A percentile compares a stretch with the other conserved stretches of the same genome.
Evolutionary conservation across 1,140 invertebrate species (phyloP).

Genomic region (Atta colombica): DNA sequence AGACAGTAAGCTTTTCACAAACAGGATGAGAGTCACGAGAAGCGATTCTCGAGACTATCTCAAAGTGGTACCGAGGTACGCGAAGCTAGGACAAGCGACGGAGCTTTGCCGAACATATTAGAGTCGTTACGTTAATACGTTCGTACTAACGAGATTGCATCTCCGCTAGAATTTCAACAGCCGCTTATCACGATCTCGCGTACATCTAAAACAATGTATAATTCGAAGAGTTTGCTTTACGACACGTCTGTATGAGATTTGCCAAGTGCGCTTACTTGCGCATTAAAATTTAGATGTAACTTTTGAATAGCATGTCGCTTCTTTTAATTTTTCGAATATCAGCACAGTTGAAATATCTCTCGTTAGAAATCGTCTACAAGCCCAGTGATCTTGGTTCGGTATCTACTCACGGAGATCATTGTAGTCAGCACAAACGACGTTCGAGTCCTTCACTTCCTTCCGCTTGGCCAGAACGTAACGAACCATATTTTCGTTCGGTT

Average conservation of each 20-base stretch:
- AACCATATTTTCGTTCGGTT: not conserved
- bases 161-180: slow-evolving; percentile 49
- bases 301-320: not conserved
- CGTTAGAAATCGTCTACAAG: not conserved
- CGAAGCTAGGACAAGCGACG: slow-evolving; percentile 24
- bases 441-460: not conserved
- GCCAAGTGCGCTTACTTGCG: not conserved
- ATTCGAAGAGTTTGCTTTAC: not conserved
- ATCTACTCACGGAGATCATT: slow-evolving; percentile 36
- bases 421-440: too few species aligned
- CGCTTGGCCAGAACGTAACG: not conserved
- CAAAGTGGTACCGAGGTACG: slow-evolving; percentile 62
- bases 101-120: slow-evolving; percentile 74
- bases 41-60: slow-evolving; percentile 40
- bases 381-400: not conserved
- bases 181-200: not conserved
- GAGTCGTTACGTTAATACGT: slow-evolving; percentile 78
- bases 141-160: slow-evolving; percentile 72
- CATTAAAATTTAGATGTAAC: not conserved
- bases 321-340: too few species aligned
- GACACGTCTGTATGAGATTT: not conserved
- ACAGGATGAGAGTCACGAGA: not conserved
- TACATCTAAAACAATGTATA: not conserved
- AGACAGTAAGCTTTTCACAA: not conserved
- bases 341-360: not conserved